A percentile compares a stretch with the other conserved stretches of the same genome.
Evolutionary conservation across 2,113 vertebrate genomes (phyloP).

Genomic region (Rostratula benghalensis): DNA sequence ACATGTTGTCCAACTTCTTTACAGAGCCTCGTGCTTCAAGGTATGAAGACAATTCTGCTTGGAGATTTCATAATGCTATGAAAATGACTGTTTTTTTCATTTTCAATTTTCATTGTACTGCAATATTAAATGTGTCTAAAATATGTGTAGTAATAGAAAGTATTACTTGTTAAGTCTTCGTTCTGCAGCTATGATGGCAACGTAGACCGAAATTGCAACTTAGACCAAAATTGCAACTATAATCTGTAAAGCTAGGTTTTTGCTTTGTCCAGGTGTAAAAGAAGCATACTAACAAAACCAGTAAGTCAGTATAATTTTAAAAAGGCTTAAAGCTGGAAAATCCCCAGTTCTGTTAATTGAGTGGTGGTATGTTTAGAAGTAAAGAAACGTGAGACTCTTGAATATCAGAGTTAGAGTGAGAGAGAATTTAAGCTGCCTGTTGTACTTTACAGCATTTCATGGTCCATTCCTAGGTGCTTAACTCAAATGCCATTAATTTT

Average conservation of each 20-base stretch:
- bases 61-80: not conserved
- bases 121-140: not conserved
- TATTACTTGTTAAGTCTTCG: not conserved
- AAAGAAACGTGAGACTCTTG: not conserved
- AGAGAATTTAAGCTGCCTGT: not conserved
- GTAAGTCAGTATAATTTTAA: not conserved
- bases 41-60: slow-evolving; percentile 63
- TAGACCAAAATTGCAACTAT: not conserved
- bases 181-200: not conserved
- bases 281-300: not conserved
- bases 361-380: not conserved
- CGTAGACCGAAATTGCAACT: not conserved
- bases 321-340: not conserved
- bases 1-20: slow-evolving; percentile 97
- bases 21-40: slow-evolving; percentile 98
- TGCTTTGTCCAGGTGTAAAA: not conserved
- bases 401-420: not conserved
- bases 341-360: not conserved
- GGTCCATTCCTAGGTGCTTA: not conserved
- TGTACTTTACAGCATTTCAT: not conserved
- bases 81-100: not conserved
- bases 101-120: not conserved
- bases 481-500: not conserved
- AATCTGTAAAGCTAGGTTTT: not conserved
- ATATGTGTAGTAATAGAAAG: not conserved